Evolutionary conservation across 2,113 vertebrate species (phyloP).

Genomic region (Urocitellus parryii): DNA sequence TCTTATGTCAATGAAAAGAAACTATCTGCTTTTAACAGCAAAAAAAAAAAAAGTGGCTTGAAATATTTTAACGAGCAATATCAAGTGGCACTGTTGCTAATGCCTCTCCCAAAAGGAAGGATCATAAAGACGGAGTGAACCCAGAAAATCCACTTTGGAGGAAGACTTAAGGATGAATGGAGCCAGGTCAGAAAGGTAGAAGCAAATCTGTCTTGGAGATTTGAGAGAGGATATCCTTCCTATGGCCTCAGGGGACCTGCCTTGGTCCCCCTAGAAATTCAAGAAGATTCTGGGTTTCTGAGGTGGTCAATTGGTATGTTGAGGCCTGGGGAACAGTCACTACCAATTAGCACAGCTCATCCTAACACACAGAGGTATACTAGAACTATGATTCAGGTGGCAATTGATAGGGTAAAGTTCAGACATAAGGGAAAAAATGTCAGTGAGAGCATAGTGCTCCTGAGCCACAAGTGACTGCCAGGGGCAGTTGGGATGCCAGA

Average conservation of each 20-base stretch:
- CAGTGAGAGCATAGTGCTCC: neutral
- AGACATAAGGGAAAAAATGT: neutral
- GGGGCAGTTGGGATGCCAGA: neutral
- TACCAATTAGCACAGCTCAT: neutral
- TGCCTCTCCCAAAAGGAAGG: neutral
- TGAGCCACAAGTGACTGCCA: neutral
- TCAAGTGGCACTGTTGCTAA: neutral
- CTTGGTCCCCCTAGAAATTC: neutral
- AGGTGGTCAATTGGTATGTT: neutral
- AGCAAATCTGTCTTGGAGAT: neutral
- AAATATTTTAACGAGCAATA: constrained; percentile 20
- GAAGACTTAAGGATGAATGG: neutral
- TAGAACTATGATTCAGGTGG: neutral
- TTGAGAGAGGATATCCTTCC: neutral
- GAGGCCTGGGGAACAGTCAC: neutral
- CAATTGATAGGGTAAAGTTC: neutral
- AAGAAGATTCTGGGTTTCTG: neutral
- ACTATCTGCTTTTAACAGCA: neutral
- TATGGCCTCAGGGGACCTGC: neutral
- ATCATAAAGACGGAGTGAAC: neutral
- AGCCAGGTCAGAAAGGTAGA: neutral
- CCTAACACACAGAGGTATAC: neutral
- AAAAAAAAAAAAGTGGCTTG: neutral
- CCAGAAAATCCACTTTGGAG: neutral
- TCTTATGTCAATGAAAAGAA: neutral